These are phyloP conservation scores for Emmelina monodactyla DNA, from an alignment of 2,888 invertebrate genomes.

Conservation along the genomic window DNA sequence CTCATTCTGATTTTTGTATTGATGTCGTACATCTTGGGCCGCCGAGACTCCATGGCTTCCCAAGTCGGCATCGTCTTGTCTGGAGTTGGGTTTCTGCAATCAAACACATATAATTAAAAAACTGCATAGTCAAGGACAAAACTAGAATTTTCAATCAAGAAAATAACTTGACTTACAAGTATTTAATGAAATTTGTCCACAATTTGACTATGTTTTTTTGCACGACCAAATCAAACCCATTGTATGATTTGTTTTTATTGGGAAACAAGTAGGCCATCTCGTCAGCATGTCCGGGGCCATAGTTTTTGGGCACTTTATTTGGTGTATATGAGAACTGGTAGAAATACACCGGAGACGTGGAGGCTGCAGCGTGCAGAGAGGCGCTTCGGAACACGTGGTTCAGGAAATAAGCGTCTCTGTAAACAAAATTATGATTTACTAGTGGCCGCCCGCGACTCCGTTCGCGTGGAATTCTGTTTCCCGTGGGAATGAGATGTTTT, in stretches of 20 bases:
- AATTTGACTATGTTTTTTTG: conserved; percentile 30
- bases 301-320: conserved; percentile 25
- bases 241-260: conserved; percentile 20
- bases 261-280: conserved; percentile 45
- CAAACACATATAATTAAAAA: too few relatives aligned
- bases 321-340: conserved; percentile 46
- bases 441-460: too few relatives aligned
- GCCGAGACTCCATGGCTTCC: conserved; percentile 25
- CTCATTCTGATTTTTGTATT: conserved; percentile 29
- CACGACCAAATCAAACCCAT: conserved; percentile 32
- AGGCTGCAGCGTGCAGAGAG: conserved; percentile 27
- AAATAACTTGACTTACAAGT: conserved; percentile 49
- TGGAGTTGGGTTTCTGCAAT: conserved; percentile 33
- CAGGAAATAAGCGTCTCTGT: conserved; percentile 46
- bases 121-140: too few relatives aligned
- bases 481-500: too few relatives aligned
- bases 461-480: too few relatives aligned
- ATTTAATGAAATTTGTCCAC: conserved; percentile 49
- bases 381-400: conserved; percentile 41
- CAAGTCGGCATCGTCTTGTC: conserved; percentile 21
- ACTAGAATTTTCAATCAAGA: too few relatives aligned
- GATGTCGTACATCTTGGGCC: conserved; percentile 34
- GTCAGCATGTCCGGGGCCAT: conserved; percentile 53
- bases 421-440: too few relatives aligned
- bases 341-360: conserved; percentile 29